Evolutionary conservation across 2,113 vertebrate species (phyloP).

Genomic region (Leucoraja erinaceus): DNA sequence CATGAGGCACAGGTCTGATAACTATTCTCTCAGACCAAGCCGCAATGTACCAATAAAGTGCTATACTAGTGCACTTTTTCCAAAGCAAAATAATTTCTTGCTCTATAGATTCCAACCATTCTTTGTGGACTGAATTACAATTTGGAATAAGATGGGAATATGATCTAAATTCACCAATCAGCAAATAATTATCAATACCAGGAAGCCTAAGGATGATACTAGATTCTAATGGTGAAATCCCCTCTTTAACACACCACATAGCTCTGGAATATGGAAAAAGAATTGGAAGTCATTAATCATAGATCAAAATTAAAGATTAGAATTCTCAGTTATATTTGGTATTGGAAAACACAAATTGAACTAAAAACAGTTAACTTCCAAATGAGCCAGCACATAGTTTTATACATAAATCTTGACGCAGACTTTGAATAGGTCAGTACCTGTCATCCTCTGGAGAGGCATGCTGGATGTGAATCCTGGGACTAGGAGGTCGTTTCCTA

Average conservation of each 20-base stretch:
- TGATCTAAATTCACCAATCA: not conserved
- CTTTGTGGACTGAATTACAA: not conserved
- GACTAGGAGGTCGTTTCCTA: slow-evolving; percentile 87
- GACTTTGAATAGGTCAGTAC: slow-evolving; percentile 68
- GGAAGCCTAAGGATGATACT: not conserved
- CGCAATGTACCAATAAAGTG: too few species aligned
- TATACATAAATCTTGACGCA: not conserved
- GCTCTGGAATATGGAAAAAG: not conserved
- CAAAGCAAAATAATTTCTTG: too few species aligned
- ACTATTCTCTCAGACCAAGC: too few species aligned
- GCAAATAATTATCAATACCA: not conserved
- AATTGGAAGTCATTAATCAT: not conserved
- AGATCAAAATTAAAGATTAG: not conserved
- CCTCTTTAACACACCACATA: not conserved
- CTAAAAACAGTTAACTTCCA: not conserved
- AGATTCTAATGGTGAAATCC: not conserved
- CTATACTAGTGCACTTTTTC: too few species aligned
- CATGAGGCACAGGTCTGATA: too few species aligned
- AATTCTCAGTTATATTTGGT: not conserved
- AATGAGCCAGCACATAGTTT: not conserved
- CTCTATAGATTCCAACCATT: not conserved
- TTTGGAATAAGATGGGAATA: not conserved
- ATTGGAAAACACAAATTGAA: not conserved
- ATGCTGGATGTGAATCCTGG: slow-evolving; percentile 97
- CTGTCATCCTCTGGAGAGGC: slow-evolving; percentile 95